Conservation (phyloP, 2,797 vertebrate species). For the Melanogrammus aeglefinus region DNA sequence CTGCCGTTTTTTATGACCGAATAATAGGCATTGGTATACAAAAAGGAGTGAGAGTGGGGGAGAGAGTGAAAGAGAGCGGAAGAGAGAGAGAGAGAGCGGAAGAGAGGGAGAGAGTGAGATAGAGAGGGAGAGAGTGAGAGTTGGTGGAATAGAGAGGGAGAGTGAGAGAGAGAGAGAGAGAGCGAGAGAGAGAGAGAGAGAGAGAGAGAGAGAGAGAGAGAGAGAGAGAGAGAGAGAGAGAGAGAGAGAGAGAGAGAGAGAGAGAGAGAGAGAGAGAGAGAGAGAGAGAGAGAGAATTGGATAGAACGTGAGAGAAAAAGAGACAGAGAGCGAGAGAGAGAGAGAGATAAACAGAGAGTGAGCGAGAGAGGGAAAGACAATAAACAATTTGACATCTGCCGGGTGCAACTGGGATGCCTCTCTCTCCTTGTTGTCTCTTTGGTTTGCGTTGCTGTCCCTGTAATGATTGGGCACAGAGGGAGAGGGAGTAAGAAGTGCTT, state of each 20-base stretch:
- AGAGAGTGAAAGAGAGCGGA: background rate
- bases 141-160: background rate
- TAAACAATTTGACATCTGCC: conserved; percentile 64
- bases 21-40: conserved; percentile 59
- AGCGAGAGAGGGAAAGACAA: conserved; percentile 55
- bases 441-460: conserved; percentile 61
- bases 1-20: conserved; percentile 16
- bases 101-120: conserved; percentile 9
- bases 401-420: conserved; percentile 45
- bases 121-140: conserved; percentile 32
- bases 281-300: background rate
- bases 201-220: too few species aligned
- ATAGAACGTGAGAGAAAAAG: conserved; percentile 13
- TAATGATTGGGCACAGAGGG: conserved; percentile 53
- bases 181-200: too few species aligned
- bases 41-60: conserved; percentile 31
- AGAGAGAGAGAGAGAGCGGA: conserved; percentile 13
- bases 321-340: conserved; percentile 12
- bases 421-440: conserved; percentile 61
- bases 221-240: too few species aligned
- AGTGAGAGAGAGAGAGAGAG: too few species aligned
- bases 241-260: too few species aligned
- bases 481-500: conserved; percentile 41
- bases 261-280: conserved; percentile 10
- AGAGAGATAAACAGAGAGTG: conserved; percentile 33